Evolutionary conservation across 2,113 vertebrate genomes (phyloP).

Genomic region (Probosciger aterrimus): DNA sequence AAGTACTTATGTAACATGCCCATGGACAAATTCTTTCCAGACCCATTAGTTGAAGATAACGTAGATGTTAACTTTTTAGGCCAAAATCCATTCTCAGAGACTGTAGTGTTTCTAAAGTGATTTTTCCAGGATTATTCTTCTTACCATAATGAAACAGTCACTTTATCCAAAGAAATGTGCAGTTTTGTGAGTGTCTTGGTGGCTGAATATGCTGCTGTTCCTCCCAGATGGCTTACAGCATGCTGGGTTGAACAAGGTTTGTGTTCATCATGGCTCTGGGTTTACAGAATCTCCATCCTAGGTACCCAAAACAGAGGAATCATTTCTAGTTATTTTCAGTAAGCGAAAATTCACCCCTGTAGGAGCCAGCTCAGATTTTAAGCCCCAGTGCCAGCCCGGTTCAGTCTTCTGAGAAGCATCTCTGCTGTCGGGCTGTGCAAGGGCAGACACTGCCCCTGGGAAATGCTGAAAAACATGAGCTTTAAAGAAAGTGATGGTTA

Average conservation of each 20-base stretch:
- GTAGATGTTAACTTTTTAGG: background rate
- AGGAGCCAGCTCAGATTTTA: background rate
- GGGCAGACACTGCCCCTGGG: background rate
- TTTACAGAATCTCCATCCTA: background rate
- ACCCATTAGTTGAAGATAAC: background rate
- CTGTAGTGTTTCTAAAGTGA: background rate
- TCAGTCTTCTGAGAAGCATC: background rate
- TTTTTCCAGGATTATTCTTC: background rate
- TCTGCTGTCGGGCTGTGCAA: background rate
- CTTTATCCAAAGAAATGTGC: background rate
- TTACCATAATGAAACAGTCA: background rate
- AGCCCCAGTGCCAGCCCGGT: background rate
- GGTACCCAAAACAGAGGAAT: background rate
- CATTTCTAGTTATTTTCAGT: background rate
- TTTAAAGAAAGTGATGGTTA: background rate
- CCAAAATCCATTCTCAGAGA: background rate
- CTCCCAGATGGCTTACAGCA: background rate
- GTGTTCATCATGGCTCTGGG: fast-evolving
- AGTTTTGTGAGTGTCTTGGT: background rate
- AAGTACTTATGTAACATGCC: background rate
- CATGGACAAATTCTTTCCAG: background rate
- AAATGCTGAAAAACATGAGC: background rate
- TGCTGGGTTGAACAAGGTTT: background rate
- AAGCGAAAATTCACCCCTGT: background rate
- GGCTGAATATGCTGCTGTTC: fast-evolving